A percentile compares a stretch with the other conserved stretches of the same genome.
Conservation (phyloP, 2,797 vertebrate species). For the Astyanax mexicanus region DNA sequence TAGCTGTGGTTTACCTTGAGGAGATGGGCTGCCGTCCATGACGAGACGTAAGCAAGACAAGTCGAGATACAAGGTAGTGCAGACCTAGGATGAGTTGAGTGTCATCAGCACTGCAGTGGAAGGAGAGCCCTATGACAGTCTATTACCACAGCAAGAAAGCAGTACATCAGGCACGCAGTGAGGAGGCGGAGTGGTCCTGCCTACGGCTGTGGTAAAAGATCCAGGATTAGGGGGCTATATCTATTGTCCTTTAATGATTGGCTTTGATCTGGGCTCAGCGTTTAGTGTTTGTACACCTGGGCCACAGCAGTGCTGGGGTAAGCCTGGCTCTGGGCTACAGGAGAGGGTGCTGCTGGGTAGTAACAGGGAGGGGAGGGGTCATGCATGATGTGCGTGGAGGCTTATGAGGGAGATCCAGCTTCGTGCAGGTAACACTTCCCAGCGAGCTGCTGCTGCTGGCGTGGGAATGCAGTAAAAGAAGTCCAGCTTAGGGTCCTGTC, state of each 20-base stretch:
- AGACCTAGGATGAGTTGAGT: no score
- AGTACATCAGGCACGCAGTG: slow-evolving; percentile 8
- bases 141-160: no score
- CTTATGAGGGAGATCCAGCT: slow-evolving; percentile 44
- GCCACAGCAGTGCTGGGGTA: slow-evolving; percentile 61
- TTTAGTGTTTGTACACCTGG: slow-evolving; percentile 86
- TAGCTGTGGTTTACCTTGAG: no score
- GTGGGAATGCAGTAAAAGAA: slow-evolving; percentile 81
- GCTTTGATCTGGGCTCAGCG: slow-evolving; percentile 78
- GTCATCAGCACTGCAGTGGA: no score
- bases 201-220: slow-evolving; percentile 55
- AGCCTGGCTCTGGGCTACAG: slow-evolving; percentile 68
- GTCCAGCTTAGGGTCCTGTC: slow-evolving; percentile 53
- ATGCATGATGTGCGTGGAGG: slow-evolving; percentile 27
- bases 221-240: slow-evolving; percentile 55
- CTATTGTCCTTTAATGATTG: slow-evolving; percentile 83
- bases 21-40: no score
- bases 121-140: no score
- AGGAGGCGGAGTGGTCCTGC: slow-evolving; percentile 35
- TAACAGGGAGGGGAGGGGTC: slow-evolving; percentile 13
- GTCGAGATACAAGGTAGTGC: no score
- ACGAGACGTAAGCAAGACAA: no score
- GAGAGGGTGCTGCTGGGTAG: slow-evolving; percentile 31
- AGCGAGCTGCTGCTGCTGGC: slow-evolving; percentile 76
- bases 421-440: slow-evolving; percentile 78